A percentile compares a stretch with the other conserved stretches of the same genome.
Conservation (phyloP, 2,797 vertebrate species). For the Coregonus sp. region DNA sequence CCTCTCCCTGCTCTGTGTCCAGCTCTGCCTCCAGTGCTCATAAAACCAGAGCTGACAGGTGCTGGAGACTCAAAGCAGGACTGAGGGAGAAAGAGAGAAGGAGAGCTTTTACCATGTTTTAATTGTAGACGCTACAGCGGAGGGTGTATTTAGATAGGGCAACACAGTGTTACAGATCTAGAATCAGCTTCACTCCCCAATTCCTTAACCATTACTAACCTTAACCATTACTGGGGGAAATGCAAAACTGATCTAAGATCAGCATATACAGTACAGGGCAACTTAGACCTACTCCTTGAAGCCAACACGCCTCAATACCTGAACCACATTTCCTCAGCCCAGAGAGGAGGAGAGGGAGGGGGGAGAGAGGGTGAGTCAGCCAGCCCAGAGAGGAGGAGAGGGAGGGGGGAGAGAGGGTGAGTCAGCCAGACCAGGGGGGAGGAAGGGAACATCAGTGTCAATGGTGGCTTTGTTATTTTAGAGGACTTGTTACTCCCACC, state of each 20-base stretch:
- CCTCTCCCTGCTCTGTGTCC: conserved; percentile 29
- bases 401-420: neutral
- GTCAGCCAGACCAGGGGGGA: conserved; percentile 4
- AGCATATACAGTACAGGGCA: neutral
- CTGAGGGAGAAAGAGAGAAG: conserved; percentile 8
- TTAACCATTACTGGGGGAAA: too few relatives aligned
- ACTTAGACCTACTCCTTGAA: conserved; percentile 13
- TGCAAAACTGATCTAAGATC: too few relatives aligned
- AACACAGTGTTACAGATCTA: neutral
- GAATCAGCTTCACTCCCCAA: too few relatives aligned
- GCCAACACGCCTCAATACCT: conserved; percentile 18
- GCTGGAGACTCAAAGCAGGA: conserved; percentile 60
- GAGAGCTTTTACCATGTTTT: neutral
- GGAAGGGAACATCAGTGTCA: conserved; percentile 31
- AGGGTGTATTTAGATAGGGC: neutral
- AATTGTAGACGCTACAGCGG: too few relatives aligned
- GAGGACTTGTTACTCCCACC: conserved; percentile 15
- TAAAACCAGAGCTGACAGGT: conserved; percentile 67
- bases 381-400: conserved; percentile 4
- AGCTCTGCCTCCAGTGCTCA: conserved; percentile 45
- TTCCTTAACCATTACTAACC: too few relatives aligned
- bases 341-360: neutral
- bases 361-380: neutral
- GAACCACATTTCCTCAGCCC: conserved; percentile 11
- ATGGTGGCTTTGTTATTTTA: conserved; percentile 46